Evolutionary conservation across 1,140 invertebrate genomes (phyloP).

Genomic region (Macrocentrus cingulum): DNA sequence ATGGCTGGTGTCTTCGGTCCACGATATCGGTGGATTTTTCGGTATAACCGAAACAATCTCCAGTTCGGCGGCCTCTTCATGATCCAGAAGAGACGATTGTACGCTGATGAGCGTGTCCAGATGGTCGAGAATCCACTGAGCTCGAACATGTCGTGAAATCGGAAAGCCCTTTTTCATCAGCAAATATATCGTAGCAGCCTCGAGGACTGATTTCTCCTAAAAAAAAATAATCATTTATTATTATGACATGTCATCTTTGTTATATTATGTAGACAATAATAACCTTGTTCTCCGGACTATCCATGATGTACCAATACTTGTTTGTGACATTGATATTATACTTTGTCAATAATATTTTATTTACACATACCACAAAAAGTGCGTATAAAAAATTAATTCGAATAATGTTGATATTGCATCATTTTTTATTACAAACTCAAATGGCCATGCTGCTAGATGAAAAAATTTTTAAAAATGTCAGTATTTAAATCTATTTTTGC

Average conservation of each 20-base stretch:
- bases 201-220: conserved; percentile 55
- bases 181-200: conserved; percentile 70
- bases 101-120: conserved; percentile 66
- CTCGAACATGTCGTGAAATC: conserved; percentile 74
- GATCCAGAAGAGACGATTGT: conserved; percentile 46
- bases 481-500: too few relatives aligned
- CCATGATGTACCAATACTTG: conserved; percentile 13
- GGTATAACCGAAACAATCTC: conserved; percentile 69
- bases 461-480: too few relatives aligned
- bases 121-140: conserved; percentile 75
- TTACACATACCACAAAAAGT: too few relatives aligned
- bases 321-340: not conserved
- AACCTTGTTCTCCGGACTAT: conserved; percentile 19
- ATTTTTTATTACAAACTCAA: too few relatives aligned
- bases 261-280: not conserved
- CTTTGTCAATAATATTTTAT: too few relatives aligned
- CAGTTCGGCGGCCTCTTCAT: conserved; percentile 59
- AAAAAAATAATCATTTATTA: not conserved
- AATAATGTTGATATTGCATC: too few relatives aligned
- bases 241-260: not conserved
- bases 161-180: conserved; percentile 75
- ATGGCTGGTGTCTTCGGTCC: conserved; percentile 60
- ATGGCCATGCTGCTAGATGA: too few relatives aligned
- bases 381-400: too few relatives aligned
- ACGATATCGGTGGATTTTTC: conserved; percentile 55